Evolutionary conservation across 2,113 vertebrate species (phyloP), one percentile per base, ranked within the genome.

Genomic region (Tragelaphus buxtoni): DNA sequence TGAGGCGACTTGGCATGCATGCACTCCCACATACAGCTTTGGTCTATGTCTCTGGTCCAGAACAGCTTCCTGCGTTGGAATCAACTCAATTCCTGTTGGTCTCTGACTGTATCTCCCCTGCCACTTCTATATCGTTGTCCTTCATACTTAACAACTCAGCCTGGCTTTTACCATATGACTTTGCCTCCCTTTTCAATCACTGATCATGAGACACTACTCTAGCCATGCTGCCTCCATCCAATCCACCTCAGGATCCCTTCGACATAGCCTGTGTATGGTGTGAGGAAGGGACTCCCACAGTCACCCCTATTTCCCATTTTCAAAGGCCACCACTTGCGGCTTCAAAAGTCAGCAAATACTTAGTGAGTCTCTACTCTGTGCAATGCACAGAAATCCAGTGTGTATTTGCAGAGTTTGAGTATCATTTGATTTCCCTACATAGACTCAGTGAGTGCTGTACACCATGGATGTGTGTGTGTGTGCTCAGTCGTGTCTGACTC

Each of bases 381-480:
- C 3, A 10, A 9, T 53, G 51, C 30, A 39, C 17, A 55, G n/a
- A 90, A 77, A 90, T n/a, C 39, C 55, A 35, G 11, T 24, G 42
- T 42, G 55, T n/a, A 28, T 76, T 0, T 58, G 39, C n/a, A 26
- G 63, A 17, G 45, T 22, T 0, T 26, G 9, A 47, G 0, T 12
- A 47, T 17, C 53, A 80, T 47, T 18, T 79, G 51, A 47, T 18
- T 56, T 47, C 76, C 17, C 53, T 80, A 30, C n/a, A 32, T 0
- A 69, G 20, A 84, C 5, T 55, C 58, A 42, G 0, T 24, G 56
- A 61, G 32, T 24, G 28, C 83, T 13, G 5, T 24, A 74, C 35
- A 24, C 69, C 35, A 42, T 0, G 3, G 5, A 24, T 4, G 65
- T 5, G 0, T 24, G 65, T 5, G 0, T 24, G 35, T 39, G 10